These are phyloP conservation scores for Petrolisthes cinctipes DNA, from an alignment of 2,888 invertebrate species.

Conservation along the genomic window DNA sequence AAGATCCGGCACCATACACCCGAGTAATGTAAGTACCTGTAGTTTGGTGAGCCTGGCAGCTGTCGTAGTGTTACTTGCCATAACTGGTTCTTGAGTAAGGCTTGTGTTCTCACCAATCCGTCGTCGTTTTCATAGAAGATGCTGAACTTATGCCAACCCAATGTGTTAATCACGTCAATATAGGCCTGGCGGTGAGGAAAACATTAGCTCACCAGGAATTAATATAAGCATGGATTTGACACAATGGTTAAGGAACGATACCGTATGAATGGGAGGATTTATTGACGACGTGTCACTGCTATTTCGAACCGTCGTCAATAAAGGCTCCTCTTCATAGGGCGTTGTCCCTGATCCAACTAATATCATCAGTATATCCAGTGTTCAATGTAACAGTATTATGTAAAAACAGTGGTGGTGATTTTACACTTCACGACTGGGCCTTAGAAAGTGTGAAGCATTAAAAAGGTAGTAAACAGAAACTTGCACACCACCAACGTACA, in stretches of 20 bases:
- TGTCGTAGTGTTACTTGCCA: conserved; percentile 62
- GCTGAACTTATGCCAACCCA: conserved; percentile 85
- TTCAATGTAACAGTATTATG: background rate
- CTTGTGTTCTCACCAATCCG: conserved; percentile 79
- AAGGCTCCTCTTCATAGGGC: too few species aligned
- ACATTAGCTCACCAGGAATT: too few species aligned
- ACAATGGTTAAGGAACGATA: background rate
- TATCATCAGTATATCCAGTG: too few species aligned
- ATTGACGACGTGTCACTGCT: too few species aligned
- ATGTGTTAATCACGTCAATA: conserved; percentile 65
- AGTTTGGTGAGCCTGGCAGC: conserved; percentile 68
- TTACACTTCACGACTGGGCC: background rate
- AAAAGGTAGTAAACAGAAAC: background rate
- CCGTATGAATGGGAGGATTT: too few species aligned
- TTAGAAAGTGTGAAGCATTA: background rate
- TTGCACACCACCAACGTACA: background rate
- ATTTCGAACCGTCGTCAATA: too few species aligned
- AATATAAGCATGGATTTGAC: too few species aligned
- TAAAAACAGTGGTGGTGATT: background rate
- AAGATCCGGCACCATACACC: too few species aligned
- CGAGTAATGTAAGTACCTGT: too few species aligned
- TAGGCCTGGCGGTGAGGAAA: conserved; percentile 37
- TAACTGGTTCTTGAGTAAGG: conserved; percentile 76
- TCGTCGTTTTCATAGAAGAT: conserved; percentile 86
- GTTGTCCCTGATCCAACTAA: too few species aligned